A percentile compares a stretch with the other conserved stretches of the same genome.
phyloP scores from a whole-genome alignment of 37 sponge, comb jelly and placozoan genomes.

The Agelas oroides region DNA sequence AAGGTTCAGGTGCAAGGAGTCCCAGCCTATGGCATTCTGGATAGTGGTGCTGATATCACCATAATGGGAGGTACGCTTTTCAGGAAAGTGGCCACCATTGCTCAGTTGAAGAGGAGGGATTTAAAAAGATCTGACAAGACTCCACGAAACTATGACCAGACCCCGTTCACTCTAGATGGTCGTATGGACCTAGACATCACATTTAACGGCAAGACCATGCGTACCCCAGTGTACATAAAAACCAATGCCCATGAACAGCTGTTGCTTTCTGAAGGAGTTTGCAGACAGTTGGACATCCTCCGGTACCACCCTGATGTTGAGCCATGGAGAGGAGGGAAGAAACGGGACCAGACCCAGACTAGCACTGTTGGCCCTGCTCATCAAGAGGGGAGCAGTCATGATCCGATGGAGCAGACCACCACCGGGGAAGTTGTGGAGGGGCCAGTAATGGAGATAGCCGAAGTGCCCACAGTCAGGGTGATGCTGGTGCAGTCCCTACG shows the following conservation, averaged over 20 bases:
- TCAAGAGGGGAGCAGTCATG: too few species aligned
- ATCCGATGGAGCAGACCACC: too few species aligned
- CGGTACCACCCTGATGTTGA: slow-evolving; percentile 49
- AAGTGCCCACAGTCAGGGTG: slow-evolving; percentile 5
- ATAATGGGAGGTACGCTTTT: slow-evolving; percentile 43
- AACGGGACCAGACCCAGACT: too few species aligned
- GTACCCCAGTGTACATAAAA: slow-evolving; percentile 56
- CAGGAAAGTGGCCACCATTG: slow-evolving; percentile 20
- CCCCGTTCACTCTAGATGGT: slow-evolving; percentile 49
- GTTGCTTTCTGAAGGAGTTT: slow-evolving; percentile 63
- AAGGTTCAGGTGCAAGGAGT: slow-evolving; percentile 44
- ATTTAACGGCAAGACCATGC: slow-evolving; percentile 31
- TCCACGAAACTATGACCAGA: slow-evolving; percentile 30
- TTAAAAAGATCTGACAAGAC: slow-evolving; percentile 35
- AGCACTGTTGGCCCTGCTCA: too few species aligned
- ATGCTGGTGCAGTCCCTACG: not conserved
- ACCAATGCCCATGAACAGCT: slow-evolving; percentile 54
- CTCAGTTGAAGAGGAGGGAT: slow-evolving; percentile 18
- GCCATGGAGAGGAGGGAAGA: not conserved
- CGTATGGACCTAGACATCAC: slow-evolving; percentile 36
- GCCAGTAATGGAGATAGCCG: not conserved
- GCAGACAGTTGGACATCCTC: slow-evolving; percentile 54
- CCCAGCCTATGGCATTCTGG: slow-evolving; percentile 33
- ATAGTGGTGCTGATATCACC: slow-evolving; percentile 45
- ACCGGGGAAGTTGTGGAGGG: too few species aligned